A percentile compares a stretch with the other conserved stretches of the same genome.
Conservation (phyloP, 2,888 invertebrate species). For the Amphipoea oculea region DNA sequence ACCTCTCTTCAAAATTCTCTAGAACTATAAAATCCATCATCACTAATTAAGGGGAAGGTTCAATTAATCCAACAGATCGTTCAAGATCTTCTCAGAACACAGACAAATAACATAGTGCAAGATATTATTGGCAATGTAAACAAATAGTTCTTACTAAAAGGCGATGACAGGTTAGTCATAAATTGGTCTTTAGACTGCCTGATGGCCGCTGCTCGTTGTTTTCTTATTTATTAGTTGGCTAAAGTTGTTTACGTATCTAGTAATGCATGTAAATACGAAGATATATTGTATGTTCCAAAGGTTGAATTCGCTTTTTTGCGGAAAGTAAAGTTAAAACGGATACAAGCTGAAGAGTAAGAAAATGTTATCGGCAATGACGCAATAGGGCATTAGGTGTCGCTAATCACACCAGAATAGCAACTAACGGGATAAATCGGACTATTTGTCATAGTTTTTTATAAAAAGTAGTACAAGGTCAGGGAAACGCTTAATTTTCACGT, state of each 20-base stretch:
- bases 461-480: background rate
- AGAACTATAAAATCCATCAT: constrained; percentile 20
- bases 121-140: constrained; percentile 43
- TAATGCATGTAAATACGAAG: background rate
- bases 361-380: background rate
- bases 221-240: constrained; percentile 29
- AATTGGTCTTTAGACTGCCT: constrained; percentile 38
- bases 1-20: background rate
- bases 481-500: background rate
- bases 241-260: background rate
- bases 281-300: background rate
- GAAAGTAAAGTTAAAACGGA: too few relatives aligned
- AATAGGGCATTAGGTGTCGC: background rate
- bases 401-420: background rate
- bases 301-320: background rate
- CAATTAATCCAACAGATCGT: constrained; percentile 8
- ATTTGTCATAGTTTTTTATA: background rate
- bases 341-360: background rate
- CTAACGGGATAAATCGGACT: background rate
- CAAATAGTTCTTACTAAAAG: constrained; percentile 46
- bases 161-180: constrained; percentile 33
- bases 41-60: constrained; percentile 27
- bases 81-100: constrained; percentile 32
- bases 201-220: background rate
- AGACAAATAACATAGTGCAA: constrained; percentile 14